Conservation (phyloP, 1,140 invertebrate species). For the Diprion similis region DNA sequence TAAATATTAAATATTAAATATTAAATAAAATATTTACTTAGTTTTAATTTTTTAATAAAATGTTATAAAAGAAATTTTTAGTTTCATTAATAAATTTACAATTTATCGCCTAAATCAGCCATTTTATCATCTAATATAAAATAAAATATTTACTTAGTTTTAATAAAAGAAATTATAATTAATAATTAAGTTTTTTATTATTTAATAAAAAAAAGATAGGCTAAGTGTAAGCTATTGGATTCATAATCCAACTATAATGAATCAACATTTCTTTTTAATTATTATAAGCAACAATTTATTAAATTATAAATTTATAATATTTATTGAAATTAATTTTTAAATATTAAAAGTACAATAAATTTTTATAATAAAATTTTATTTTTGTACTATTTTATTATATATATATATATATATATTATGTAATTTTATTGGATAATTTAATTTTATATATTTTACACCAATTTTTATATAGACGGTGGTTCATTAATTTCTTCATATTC, state of each 20-base stretch:
- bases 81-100: too few species aligned
- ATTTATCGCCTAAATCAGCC: too few species aligned
- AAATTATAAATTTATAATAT: conserved; percentile 20
- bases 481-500: too few species aligned
- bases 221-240: too few species aligned
- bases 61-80: too few species aligned
- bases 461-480: too few species aligned
- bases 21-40: not conserved
- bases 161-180: not conserved
- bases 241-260: too few species aligned
- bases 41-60: not conserved
- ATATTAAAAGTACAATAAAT: conserved; percentile 21
- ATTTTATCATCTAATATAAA: too few species aligned
- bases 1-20: not conserved
- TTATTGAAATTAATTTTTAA: conserved; percentile 24
- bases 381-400: conserved; percentile 17
- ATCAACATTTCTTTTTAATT: too few species aligned
- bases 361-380: conserved; percentile 19
- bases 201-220: too few species aligned
- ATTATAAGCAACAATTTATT: conserved; percentile 25
- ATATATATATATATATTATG: conserved; percentile 25
- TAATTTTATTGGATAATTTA: conserved; percentile 9
- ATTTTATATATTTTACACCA: too few species aligned
- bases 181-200: conserved; percentile 20
- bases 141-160: too few species aligned